Conservation (phyloP, 2,888 invertebrate species). For the Drosophila percnosoma region DNA sequence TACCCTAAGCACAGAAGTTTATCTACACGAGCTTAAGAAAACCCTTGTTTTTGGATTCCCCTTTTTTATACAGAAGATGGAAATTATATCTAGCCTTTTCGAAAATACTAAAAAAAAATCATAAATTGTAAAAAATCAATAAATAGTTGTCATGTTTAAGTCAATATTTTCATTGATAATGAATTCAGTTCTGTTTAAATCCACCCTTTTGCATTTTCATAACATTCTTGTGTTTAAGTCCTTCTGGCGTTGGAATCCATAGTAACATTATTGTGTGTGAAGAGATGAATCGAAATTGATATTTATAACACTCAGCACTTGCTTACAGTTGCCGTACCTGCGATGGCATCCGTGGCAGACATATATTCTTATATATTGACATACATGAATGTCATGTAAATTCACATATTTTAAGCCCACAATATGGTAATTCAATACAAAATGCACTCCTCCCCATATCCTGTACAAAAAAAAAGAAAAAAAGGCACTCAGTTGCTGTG, state of each 20-base stretch:
- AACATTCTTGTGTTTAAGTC: neutral
- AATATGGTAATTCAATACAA: slow-evolving; percentile 28
- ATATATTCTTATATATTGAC: neutral
- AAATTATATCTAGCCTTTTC: neutral
- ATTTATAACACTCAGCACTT: neutral
- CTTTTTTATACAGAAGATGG: neutral
- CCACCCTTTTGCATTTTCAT: neutral
- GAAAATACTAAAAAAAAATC: neutral
- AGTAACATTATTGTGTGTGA: neutral
- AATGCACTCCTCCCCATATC: slow-evolving; percentile 1
- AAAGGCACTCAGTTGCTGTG: slow-evolving; percentile 9
- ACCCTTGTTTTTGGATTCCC: too few species aligned
- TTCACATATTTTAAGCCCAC: slow-evolving; percentile 4
- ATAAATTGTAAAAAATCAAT: neutral
- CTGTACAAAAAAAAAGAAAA: neutral
- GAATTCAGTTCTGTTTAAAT: neutral
- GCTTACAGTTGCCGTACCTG: neutral
- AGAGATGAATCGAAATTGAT: neutral
- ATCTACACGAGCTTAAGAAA: neutral
- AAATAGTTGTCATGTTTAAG: neutral
- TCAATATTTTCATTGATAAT: neutral
- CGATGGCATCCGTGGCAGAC: too few species aligned
- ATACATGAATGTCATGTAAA: neutral
- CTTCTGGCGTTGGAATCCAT: too few species aligned
- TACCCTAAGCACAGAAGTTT: slow-evolving; percentile 12